These are phyloP conservation scores for Pygmarrhopalites habei DNA, from an alignment of 1,140 invertebrate species.

Conservation along the genomic window DNA sequence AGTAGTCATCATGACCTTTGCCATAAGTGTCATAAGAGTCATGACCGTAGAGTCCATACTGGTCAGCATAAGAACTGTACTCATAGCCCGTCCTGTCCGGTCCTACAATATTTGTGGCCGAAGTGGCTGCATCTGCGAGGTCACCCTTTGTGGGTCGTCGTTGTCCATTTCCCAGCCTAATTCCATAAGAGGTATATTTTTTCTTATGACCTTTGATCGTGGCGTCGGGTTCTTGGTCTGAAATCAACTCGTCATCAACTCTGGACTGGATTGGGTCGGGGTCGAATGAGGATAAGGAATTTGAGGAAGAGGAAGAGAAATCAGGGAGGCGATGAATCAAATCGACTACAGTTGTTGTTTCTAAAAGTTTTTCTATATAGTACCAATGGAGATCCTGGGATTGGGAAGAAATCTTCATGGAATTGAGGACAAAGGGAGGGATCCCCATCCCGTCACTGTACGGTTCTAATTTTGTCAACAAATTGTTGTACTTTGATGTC, in stretches of 20 bases:
- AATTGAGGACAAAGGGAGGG: conserved; percentile 25
- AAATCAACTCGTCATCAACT: conserved; percentile 23
- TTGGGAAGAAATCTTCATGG: conserved; percentile 23
- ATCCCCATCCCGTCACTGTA: conserved; percentile 30
- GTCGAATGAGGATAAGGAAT: background rate
- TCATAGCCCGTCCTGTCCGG: conserved; percentile 27
- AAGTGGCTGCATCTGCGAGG: background rate
- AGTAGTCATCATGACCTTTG: conserved; percentile 26
- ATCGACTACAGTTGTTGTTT: conserved; percentile 11
- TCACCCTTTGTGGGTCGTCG: conserved; percentile 12
- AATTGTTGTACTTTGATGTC: conserved; percentile 29
- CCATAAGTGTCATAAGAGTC: conserved; percentile 28
- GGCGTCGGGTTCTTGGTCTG: conserved; percentile 34
- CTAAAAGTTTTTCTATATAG: conserved; percentile 23
- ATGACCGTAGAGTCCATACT: conserved; percentile 24
- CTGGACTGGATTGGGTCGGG: conserved; percentile 6
- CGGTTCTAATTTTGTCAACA: conserved; percentile 22
- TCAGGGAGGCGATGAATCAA: conserved; percentile 19
- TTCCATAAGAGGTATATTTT: conserved; percentile 15
- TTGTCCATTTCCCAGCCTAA: background rate
- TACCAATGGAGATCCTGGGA: conserved; percentile 23
- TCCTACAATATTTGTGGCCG: background rate
- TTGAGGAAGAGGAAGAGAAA: background rate
- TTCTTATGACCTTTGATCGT: conserved; percentile 22
- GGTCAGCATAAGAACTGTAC: conserved; percentile 13